Conservation (phyloP, 2,797 vertebrate genomes). For the Premnoplex brunnescens region DNA sequence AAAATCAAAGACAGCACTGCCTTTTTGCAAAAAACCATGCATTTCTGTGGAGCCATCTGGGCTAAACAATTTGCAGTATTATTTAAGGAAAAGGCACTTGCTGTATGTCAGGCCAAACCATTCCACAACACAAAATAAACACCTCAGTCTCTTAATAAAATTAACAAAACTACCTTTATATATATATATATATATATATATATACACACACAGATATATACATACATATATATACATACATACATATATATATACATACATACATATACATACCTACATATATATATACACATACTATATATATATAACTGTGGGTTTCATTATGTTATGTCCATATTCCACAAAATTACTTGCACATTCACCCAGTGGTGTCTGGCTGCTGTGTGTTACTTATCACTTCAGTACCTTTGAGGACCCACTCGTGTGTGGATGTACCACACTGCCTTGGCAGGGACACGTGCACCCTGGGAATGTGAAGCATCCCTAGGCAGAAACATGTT, state of each 20-base stretch:
- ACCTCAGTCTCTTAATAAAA: neutral
- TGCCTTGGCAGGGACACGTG: neutral
- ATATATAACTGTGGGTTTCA: neutral
- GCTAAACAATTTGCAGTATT: neutral
- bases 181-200: no score
- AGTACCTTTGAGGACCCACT: neutral
- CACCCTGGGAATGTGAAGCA: neutral
- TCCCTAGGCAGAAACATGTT: neutral
- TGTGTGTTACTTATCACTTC: neutral
- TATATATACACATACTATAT: no score
- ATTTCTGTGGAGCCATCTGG: neutral
- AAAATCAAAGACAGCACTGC: neutral
- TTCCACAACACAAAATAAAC: neutral
- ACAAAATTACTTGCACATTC: neutral
- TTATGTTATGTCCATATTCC: neutral
- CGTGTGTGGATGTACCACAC: fast-evolving
- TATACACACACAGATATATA: no score
- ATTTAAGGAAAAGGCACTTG: neutral
- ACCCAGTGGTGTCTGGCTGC: neutral
- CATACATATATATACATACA: neutral
- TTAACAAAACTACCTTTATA: neutral
- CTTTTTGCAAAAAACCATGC: neutral
- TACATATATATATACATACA: no score
- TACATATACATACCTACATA: no score
- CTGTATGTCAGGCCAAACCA: neutral